Conservation (phyloP, 2,113 vertebrate species). For the Phaethornis superciliosus region DNA sequence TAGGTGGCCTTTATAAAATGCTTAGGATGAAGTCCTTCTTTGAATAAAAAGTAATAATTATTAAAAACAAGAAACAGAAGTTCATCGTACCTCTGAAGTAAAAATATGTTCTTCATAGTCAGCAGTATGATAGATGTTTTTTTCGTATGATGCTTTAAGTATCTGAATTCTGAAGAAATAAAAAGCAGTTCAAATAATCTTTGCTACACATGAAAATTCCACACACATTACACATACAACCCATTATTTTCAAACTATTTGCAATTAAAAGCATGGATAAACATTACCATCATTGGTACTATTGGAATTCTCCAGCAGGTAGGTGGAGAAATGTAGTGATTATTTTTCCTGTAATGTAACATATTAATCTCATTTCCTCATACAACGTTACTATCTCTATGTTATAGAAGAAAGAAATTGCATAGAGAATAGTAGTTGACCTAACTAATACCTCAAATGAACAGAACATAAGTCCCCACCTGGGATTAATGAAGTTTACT, state of each 20-base stretch:
- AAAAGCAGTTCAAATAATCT: conserved; percentile 13
- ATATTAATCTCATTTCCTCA: background rate
- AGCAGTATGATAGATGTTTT: conserved; percentile 55
- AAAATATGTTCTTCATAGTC: conserved; percentile 72
- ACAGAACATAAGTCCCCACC: background rate
- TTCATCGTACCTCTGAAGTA: conserved; percentile 72
- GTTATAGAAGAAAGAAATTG: background rate
- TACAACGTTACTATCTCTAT: background rate
- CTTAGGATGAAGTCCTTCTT: background rate
- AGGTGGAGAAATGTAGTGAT: background rate
- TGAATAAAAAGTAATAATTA: background rate
- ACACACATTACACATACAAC: background rate
- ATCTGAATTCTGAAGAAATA: conserved; percentile 68
- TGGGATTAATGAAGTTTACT: conserved; percentile 19
- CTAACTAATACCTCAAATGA: background rate
- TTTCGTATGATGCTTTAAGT: conserved; percentile 77
- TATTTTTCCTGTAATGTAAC: background rate
- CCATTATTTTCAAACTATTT: background rate
- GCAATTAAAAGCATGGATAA: background rate
- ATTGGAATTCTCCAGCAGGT: background rate
- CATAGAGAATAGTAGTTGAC: background rate
- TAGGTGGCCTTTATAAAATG: background rate
- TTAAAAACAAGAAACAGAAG: background rate
- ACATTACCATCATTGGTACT: background rate
- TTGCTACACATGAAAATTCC: background rate